Conservation (phyloP, 2,888 invertebrate genomes). For the Octonoba sinensis region DNA sequence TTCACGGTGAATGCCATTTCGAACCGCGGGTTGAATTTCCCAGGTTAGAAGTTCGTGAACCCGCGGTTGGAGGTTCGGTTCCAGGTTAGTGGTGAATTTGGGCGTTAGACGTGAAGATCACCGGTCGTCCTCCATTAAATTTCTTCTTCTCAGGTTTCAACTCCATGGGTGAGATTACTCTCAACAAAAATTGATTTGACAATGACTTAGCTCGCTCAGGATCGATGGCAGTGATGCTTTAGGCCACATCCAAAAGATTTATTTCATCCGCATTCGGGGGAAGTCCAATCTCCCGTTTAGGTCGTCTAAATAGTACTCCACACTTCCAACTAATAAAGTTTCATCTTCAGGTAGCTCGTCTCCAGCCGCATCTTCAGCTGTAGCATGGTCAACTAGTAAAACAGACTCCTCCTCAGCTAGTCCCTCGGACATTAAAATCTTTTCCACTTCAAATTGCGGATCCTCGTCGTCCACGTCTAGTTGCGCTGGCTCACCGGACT, state of each 20-base stretch:
- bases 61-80: too few species aligned
- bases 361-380: too few species aligned
- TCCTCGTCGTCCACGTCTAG: neutral
- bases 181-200: neutral
- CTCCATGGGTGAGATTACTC: neutral
- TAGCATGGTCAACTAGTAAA: too few species aligned
- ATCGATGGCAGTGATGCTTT: neutral
- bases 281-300: neutral
- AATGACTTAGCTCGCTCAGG: neutral
- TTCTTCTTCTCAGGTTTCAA: neutral
- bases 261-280: neutral
- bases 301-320: neutral
- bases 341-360: neutral
- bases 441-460: neutral
- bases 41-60: too few species aligned
- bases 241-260: neutral
- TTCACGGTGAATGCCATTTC: too few species aligned
- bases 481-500: too few species aligned
- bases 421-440: neutral
- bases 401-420: neutral
- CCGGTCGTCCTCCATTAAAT: neutral
- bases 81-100: too few species aligned
- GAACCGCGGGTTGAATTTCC: too few species aligned
- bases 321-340: neutral
- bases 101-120: too few species aligned